Evolutionary conservation across 2,797 vertebrate genomes (phyloP).

Genomic region (Brachyalestes nurse): DNA sequence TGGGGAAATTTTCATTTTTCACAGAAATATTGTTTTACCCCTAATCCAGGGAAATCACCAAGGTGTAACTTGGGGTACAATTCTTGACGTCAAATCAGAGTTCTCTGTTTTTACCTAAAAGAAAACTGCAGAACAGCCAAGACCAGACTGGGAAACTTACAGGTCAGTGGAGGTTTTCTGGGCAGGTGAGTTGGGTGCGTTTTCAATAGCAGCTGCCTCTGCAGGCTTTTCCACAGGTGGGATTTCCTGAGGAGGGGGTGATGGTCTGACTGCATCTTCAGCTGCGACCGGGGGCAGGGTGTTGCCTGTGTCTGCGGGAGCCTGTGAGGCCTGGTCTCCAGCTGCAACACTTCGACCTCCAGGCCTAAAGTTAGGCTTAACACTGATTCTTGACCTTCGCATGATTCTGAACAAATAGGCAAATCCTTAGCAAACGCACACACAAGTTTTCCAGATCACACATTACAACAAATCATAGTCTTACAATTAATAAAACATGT

Average conservation of each 20-base stretch:
- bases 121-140: background rate
- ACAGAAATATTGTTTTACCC: too few relatives aligned
- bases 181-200: conserved; percentile 3
- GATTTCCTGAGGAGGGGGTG: conserved; percentile 11
- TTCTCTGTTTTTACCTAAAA: too few relatives aligned
- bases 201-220: conserved; percentile 27
- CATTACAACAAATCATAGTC: too few relatives aligned
- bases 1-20: too few relatives aligned
- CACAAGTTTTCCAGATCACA: background rate
- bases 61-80: background rate
- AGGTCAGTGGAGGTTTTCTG: conserved; percentile 31
- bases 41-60: too few relatives aligned
- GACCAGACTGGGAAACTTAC: conserved; percentile 46
- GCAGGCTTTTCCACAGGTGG: conserved; percentile 14
- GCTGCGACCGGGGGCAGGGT: conserved; percentile 8
- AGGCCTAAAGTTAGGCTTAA: conserved; percentile 85
- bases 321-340: conserved; percentile 14
- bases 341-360: conserved; percentile 63
- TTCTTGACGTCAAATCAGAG: too few relatives aligned
- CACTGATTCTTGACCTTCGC: conserved; percentile 85
- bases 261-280: background rate
- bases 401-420: conserved; percentile 77
- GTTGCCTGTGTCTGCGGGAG: conserved; percentile 4
- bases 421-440: background rate
- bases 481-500: too few relatives aligned